A percentile compares a stretch with the other conserved stretches of the same genome.
Evolutionary conservation across 1,140 invertebrate species (phyloP).

Genomic region (Adelges cooleyi): DNA sequence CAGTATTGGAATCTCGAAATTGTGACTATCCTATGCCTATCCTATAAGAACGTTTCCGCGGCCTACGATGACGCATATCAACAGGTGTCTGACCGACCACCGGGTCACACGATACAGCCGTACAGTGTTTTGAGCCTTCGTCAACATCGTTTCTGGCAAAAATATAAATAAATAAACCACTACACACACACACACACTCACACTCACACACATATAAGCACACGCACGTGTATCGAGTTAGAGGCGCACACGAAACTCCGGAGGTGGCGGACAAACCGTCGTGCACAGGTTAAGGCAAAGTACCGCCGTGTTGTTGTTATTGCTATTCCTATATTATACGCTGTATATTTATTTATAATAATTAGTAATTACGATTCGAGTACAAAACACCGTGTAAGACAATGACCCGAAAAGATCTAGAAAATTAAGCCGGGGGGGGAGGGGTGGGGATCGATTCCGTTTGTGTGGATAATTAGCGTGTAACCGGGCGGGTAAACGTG

Average conservation of each 20-base stretch:
- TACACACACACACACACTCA: too few relatives aligned
- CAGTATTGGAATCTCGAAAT: too few relatives aligned
- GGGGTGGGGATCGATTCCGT: constrained; percentile 1
- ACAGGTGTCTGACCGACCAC: too few relatives aligned
- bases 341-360: not conserved
- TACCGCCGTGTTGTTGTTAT: not conserved
- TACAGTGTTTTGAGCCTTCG: too few relatives aligned
- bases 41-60: too few relatives aligned
- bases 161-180: too few relatives aligned
- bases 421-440: constrained; percentile 12
- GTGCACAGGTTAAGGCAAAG: not conserved
- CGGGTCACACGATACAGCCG: too few relatives aligned
- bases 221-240: not conserved
- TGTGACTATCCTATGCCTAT: too few relatives aligned
- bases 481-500: constrained; percentile 4
- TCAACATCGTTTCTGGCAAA: too few relatives aligned
- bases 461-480: constrained; percentile 19
- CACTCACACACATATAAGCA: too few relatives aligned
- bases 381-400: not conserved
- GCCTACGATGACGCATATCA: too few relatives aligned
- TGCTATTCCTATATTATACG: not conserved
- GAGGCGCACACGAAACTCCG: not conserved
- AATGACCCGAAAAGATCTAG: constrained; percentile 27
- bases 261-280: not conserved
- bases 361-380: too few relatives aligned